Conservation (phyloP, 1,140 invertebrate species). For the Choristoneura fumiferana region DNA sequence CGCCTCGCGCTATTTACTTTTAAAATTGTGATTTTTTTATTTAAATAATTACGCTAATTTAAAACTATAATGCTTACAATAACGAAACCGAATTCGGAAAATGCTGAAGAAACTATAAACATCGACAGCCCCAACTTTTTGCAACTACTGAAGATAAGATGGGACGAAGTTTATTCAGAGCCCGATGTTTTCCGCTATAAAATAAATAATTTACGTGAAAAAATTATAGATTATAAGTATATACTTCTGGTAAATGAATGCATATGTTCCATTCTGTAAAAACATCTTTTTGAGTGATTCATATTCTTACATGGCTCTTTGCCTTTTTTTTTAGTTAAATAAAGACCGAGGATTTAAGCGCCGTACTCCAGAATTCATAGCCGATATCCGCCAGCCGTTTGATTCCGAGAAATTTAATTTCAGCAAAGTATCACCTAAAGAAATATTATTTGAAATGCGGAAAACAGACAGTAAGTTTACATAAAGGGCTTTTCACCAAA, state of each 20-base stretch:
- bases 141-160: conserved; percentile 38
- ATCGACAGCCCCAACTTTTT: conserved; percentile 24
- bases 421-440: conserved; percentile 79
- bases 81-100: background rate
- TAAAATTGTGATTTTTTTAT: background rate
- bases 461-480: conserved; percentile 31
- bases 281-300: conserved; percentile 1
- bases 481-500: no score
- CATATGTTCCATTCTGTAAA: no score
- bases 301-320: conserved; percentile 18
- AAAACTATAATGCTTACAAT: background rate
- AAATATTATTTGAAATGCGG: conserved; percentile 74
- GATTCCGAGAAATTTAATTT: conserved; percentile 83
- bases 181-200: conserved; percentile 55
- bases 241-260: conserved; percentile 42
- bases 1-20: no score
- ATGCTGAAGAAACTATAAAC: conserved; percentile 4
- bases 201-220: conserved; percentile 47
- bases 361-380: conserved; percentile 81
- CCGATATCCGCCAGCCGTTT: conserved; percentile 80
- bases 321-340: conserved; percentile 80
- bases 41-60: background rate
- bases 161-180: conserved; percentile 46
- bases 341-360: conserved; percentile 79
- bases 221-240: conserved; percentile 46